Base-by-base conservation (phyloP, 2,113 vertebrate species). In the Eulemur rufifrons region DNA sequence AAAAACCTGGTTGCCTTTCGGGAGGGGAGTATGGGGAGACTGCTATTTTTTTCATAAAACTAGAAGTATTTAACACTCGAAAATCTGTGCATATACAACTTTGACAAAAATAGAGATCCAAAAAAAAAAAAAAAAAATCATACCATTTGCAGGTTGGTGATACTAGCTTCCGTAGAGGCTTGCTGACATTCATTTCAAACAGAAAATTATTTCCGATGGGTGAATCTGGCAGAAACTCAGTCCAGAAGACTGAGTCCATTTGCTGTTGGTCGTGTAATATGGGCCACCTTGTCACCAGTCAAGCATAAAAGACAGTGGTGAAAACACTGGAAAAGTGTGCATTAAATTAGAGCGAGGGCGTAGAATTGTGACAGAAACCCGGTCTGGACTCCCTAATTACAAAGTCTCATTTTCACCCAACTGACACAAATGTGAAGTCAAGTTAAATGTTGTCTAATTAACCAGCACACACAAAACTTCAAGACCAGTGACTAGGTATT, bases 391-490 rank as follows among this genome's bases (percentile, higher is more conserved):
- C 98, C 98, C 98, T 98, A 98, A 98, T 99, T 98, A 99, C 98
- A 97, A 98, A 98, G 98, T 93, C 98, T 98, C 97, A 73, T 96
- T 98, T 98, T 98, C 97, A 97, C 98, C 97, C 97, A 98, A 97
- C 95, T 98, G 98, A 98, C 99, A 98, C 97, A 96, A 98, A 98
- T 88, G 98, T 98, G 97, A 98, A 98, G 97, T 98, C 98, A 98
- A 98, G 99, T 99, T 98, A 99, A 98, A 98, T 98, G 98, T 96
- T 98, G 97, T 98, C 98, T 99, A 98, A 99, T 99, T 99, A 99
- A 98, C 98, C 81, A 98, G 88, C 97, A 97, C 96, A 98, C 52
- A 97, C 98, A 97, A 95, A 97, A 82, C 97, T 98, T 98, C 96
- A 98, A 98, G 98, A 96, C 0, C 74, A 74, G 90, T 37, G 86